Evolutionary conservation across 2,797 vertebrate species (phyloP).

Genomic region (Strix occidentalis): DNA sequence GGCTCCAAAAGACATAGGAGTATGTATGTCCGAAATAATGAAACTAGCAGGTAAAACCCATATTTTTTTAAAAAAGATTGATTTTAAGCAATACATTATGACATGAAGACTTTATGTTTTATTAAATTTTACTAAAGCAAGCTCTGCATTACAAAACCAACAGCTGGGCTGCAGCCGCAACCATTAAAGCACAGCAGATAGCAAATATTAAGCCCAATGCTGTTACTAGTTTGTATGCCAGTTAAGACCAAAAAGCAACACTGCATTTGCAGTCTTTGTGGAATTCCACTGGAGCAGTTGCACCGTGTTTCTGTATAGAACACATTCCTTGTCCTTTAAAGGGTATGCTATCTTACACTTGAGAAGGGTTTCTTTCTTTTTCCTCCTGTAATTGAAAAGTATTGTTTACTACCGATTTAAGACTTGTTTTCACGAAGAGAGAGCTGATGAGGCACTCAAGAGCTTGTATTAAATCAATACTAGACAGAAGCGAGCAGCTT

Average conservation of each 20-base stretch:
- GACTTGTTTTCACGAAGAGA: constrained; percentile 41
- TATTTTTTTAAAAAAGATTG: fast-evolving
- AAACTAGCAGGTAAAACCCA: not conserved
- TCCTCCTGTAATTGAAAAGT: constrained; percentile 49
- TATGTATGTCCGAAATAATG: not conserved
- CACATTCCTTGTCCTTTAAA: constrained; percentile 76
- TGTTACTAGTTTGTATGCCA: not conserved
- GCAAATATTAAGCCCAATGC: not conserved
- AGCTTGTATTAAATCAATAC: constrained; percentile 37
- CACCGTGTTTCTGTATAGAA: constrained; percentile 32
- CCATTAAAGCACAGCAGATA: not conserved
- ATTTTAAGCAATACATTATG: not conserved
- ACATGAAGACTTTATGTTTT: not conserved
- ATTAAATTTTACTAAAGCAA: not conserved
- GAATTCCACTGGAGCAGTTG: constrained; percentile 58
- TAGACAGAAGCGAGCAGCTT: constrained; percentile 34
- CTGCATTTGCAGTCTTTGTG: constrained; percentile 44
- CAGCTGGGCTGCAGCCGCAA: not conserved
- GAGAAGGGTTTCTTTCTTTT: constrained; percentile 38
- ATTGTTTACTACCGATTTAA: constrained; percentile 37
- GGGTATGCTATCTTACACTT: constrained; percentile 62
- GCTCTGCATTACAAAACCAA: not conserved
- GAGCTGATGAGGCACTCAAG: constrained; percentile 51
- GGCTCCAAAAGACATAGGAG: not conserved
- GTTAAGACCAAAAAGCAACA: constrained; percentile 52